Evolutionary conservation across 2,888 invertebrate species (phyloP).

Genomic region (Parelbella ahira): DNA sequence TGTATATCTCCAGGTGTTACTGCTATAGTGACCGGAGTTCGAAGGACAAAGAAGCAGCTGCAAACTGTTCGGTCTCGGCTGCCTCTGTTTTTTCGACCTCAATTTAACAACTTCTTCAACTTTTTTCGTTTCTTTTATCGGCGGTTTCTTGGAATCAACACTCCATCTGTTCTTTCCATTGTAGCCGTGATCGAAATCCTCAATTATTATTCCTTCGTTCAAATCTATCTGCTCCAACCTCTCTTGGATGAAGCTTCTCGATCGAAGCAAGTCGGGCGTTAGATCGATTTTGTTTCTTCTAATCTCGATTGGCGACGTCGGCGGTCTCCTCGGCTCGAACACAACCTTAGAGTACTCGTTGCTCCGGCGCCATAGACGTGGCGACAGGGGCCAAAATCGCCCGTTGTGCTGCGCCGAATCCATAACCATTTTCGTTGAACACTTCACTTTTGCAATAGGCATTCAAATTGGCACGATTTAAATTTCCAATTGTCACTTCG

Average conservation of each 20-base stretch:
- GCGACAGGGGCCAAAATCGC: constrained; percentile 72
- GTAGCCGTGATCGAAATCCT: constrained; percentile 16
- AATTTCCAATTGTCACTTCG: constrained; percentile 29
- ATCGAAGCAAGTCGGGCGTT: constrained; percentile 61
- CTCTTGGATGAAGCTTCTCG: constrained; percentile 58
- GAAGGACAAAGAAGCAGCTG: constrained; percentile 70
- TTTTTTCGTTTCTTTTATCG: constrained; percentile 55
- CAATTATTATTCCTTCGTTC: constrained; percentile 40
- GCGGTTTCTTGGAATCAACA: constrained; percentile 59
- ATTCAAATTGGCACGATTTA: constrained; percentile 21
- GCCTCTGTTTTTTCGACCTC: constrained; percentile 62
- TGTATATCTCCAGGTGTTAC: constrained; percentile 72
- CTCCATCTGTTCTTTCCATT: constrained; percentile 54
- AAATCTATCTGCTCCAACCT: constrained; percentile 56
- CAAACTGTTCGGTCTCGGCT: constrained; percentile 69
- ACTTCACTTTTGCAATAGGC: constrained; percentile 36
- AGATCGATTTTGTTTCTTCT: constrained; percentile 45
- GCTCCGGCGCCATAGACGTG: constrained; percentile 70
- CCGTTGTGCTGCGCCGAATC: constrained; percentile 64
- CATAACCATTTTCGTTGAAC: constrained; percentile 65
- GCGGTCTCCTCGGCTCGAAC: constrained; percentile 69
- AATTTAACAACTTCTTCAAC: constrained; percentile 61
- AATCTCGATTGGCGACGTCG: constrained; percentile 59
- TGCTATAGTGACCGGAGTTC: constrained; percentile 70
- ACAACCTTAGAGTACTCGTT: constrained; percentile 72